Conservation (phyloP, 2,113 vertebrate species). For the Scytalopus superciliaris region DNA sequence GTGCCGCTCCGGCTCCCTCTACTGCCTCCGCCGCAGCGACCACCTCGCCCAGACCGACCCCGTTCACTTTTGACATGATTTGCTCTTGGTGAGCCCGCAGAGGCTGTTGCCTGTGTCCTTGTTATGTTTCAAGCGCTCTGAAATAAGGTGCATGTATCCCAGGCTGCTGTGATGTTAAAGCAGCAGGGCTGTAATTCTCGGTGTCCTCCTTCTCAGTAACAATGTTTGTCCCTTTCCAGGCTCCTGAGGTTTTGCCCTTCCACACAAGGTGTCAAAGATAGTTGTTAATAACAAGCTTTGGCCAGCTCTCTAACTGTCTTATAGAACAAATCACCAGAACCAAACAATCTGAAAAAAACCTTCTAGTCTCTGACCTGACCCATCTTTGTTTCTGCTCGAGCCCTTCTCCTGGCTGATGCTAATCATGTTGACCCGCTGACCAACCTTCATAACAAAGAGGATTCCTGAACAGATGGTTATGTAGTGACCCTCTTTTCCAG, state of each 20-base stretch:
- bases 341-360: neutral
- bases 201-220: neutral
- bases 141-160: neutral
- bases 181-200: neutral
- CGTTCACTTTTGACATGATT: neutral
- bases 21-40: neutral
- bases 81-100: neutral
- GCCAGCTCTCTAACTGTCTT: neutral
- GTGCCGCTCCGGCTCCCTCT: conserved; percentile 67
- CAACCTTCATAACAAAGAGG: neutral
- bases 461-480: neutral
- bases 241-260: neutral
- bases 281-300: neutral
- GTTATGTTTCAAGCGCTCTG: neutral
- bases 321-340: neutral
- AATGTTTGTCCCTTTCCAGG: neutral
- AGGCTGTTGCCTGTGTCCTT: neutral
- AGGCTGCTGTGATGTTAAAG: neutral
- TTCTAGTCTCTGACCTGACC: neutral
- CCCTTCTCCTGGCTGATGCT: neutral
- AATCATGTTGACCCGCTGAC: neutral
- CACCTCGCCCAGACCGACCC: neutral
- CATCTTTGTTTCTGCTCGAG: neutral
- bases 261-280: neutral
- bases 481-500: neutral